Evolutionary conservation across 2,113 vertebrate species (phyloP).

Genomic region (Jacana jacana): DNA sequence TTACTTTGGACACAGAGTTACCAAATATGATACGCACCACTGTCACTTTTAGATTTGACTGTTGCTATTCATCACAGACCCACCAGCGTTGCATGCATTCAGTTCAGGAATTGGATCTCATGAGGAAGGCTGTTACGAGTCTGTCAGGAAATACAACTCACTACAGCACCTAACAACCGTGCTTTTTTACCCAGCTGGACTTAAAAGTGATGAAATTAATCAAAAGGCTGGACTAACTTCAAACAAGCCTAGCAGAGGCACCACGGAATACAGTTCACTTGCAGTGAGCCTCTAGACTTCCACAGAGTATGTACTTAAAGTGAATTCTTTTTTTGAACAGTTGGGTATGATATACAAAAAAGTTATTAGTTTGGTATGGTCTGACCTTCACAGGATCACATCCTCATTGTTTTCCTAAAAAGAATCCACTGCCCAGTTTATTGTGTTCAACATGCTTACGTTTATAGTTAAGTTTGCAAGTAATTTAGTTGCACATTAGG

Average conservation of each 20-base stretch:
- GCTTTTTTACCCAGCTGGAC: background rate
- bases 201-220: background rate
- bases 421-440: background rate
- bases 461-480: background rate
- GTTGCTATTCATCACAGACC: rapidly evolving
- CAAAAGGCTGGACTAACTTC: background rate
- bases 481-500: background rate
- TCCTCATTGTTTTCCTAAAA: background rate
- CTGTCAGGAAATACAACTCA: background rate
- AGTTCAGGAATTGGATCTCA: background rate
- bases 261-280: rapidly evolving
- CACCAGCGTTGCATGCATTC: background rate
- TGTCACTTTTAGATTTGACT: background rate
- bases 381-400: background rate
- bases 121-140: background rate
- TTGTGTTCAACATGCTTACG: background rate
- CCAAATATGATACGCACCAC: background rate
- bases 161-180: background rate
- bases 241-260: background rate
- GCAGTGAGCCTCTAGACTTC: background rate
- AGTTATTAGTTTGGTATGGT: background rate
- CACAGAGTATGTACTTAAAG: background rate
- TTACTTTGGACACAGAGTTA: background rate
- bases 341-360: background rate
- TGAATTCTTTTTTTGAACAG: background rate